Evolutionary conservation across 1,140 invertebrate species (phyloP), one percentile per base, ranked within the genome.

Genomic region (Stegodyphus mimosarum): DNA sequence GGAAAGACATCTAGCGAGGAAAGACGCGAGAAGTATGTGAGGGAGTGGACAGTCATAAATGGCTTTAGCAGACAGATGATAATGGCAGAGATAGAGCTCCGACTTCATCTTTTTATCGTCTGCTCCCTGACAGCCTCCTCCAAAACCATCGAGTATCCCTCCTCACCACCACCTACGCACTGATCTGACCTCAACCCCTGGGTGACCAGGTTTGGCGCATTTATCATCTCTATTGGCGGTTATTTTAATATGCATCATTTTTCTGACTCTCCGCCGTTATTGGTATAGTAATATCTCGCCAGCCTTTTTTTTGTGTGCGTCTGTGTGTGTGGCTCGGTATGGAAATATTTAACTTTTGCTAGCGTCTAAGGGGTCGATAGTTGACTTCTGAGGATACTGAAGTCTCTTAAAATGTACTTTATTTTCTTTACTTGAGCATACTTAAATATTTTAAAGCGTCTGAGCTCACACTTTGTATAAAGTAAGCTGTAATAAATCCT

Each of bases 81-180:
- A 80, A 80, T 80, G 77, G 77, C 67, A 55, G 66, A 80, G 77
- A 80, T 80, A 71, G 51, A 67, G 77, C 76, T 51, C 49, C 76
- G 67, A 78, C 77, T 80, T 71, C 77, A 80, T 66, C 77, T 80
- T 80, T 80, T 80, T 80, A 80, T 80, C 77, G 77, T 80, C 51
- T 51, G n/a, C 15, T 55, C 51, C 51, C 51, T 74, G 15, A n/a
- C 51, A 15, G 50, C n/a, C 51, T 55, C 51, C 48, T 33, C 72
- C 50, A 52, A 10, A 10, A 10, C 6, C 52, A 50, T 74, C 13
- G 7, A 9, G 50, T 53, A 18, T 6, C 9, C 72, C 49, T 7
- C 72, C 72, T 6, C 15, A 49, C 17, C 15, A 6, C 33, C 69
- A 10, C 69, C 69, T 48, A 71, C 69, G 49, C 69, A 33, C 15